Evolutionary conservation across 2,797 vertebrate genomes (phyloP).

Genomic region (Tragelaphus eurycerus): DNA sequence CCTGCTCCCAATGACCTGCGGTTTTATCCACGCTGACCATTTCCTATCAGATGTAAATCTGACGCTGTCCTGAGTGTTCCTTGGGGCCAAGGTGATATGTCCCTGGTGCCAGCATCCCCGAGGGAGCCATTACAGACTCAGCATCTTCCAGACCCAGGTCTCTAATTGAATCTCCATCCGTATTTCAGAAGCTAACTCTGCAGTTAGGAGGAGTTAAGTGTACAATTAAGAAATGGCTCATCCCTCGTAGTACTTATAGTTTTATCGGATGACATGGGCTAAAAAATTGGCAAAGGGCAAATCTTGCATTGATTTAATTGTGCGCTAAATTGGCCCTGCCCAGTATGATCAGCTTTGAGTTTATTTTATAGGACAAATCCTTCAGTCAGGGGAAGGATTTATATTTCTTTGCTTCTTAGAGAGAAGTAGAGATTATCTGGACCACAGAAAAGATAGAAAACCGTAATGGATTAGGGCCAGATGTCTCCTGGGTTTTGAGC

Average conservation of each 20-base stretch:
- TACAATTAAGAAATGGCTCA: constrained; percentile 35
- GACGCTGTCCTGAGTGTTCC: not conserved
- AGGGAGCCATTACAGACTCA: not conserved
- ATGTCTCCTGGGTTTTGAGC: not conserved
- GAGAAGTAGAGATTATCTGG: constrained; percentile 5
- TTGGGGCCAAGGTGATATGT: not conserved
- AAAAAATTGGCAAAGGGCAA: not conserved
- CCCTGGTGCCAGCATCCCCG: not conserved
- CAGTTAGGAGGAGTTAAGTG: constrained; percentile 20
- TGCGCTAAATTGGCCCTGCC: not conserved
- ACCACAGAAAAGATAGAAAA: constrained; percentile 22
- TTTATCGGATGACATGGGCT: constrained; percentile 31
- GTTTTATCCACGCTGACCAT: not conserved
- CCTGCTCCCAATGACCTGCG: not conserved
- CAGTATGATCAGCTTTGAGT: constrained; percentile 26
- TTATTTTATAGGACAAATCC: constrained; percentile 9
- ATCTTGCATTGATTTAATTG: constrained; percentile 8
- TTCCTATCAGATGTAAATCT: not conserved
- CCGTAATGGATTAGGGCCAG: not conserved
- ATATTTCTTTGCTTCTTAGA: constrained; percentile 3
- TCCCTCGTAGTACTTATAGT: not conserved
- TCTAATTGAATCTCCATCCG: not conserved
- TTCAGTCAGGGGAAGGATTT: constrained; percentile 23
- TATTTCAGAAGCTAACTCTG: constrained; percentile 40
- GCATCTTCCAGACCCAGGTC: not conserved